Base-by-base conservation (phyloP, 2,888 invertebrate species). In the Drosophila mercatorum region DNA sequence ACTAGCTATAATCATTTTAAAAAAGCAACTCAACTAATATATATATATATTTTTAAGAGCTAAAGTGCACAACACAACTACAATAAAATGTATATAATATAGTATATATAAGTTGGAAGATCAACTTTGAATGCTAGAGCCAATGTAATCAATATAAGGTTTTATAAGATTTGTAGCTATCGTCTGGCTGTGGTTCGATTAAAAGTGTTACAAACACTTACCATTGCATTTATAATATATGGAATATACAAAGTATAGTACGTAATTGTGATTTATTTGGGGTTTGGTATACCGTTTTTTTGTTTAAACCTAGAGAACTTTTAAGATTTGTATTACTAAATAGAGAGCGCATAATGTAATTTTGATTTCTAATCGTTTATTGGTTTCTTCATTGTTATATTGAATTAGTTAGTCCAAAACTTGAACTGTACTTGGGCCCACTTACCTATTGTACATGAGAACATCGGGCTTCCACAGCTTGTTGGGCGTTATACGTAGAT, bases 381-480 rank as follows among this genome's bases (percentile, higher is more conserved):
- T 64, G 64, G 38, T 68, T 77, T 66, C 73, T 81, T 40, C 68
- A 65, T 60, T 76, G 57, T 78, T 83, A 72, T 53, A 38, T 81
- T 75, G 52, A n/a, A 53, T 76, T 79, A 64, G 58, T 40, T 53
- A 43, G 59, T 69, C 26, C 14, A 28, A 8, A 59, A 57, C 22
- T 69, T 62, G 62, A 69, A 66, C 49, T 36, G 17, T 17, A 47
- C 46, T 62, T 66, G 40, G 41, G 22, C 2, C 22, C 51, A 78
- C 92, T 95, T 94, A 98, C 98, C 99, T 99, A 96, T 99, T 99
- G 94, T 99, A 99, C 97, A 99, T 98, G 82, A 99, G 96, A 90
- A 99, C 97, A 94, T 99, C 99, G 78, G 99, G 99, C 93, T 97
- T 98, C 99, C 99, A 99, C 78, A 99, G 95, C 93, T 97, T 97